Base-by-base conservation (phyloP, 2,113 vertebrate genomes). In the Alligator sinensis region DNA sequence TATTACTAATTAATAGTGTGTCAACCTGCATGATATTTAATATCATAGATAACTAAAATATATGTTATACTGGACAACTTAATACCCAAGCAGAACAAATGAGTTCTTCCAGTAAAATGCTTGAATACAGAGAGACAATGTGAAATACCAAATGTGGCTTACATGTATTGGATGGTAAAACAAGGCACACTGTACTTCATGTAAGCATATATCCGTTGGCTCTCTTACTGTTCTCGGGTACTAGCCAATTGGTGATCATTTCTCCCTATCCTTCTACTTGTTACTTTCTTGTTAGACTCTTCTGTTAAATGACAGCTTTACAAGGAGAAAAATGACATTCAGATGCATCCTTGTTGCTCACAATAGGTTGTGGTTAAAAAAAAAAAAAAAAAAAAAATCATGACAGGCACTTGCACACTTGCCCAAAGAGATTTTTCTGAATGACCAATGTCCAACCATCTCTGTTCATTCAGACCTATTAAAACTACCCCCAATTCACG, bases 351-450 rank as follows among this genome's bases (percentile, higher is more conserved):
- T 25, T 12, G 19, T 59, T 10, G 75, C 57, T 4, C 12, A 70
- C 47, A 84, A 18, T 5, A 86, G 77, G 4, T 54, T 66, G 47
- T 63, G 10, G 3, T 81, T 86, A 11, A 75, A 12, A 54, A 2
- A 0, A 1, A 17, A 12, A 54, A 2, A 0, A 1, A 17, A 47
- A 47, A 47, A 47, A 47, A 47, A 47, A 47, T 22, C 68, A 38
- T 72, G 30, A 72, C n/a, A 21, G 18, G 22, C 34, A 72, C 19
- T 72, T 72, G 47, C 47, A 55, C 27, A 80, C 47, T 58, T 72
- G 19, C 2, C 62, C 21, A 28, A 84, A 77, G 64, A 59, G 8
- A 28, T n/a, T 77, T 62, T 84, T 8, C 3, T 54, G 19, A 28
- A 4, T 62, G 5, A 11, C 86, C 64, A 61, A 18, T 59, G 28